Conservation (phyloP, 1,140 invertebrate genomes). For the Bombus soroeensis region DNA sequence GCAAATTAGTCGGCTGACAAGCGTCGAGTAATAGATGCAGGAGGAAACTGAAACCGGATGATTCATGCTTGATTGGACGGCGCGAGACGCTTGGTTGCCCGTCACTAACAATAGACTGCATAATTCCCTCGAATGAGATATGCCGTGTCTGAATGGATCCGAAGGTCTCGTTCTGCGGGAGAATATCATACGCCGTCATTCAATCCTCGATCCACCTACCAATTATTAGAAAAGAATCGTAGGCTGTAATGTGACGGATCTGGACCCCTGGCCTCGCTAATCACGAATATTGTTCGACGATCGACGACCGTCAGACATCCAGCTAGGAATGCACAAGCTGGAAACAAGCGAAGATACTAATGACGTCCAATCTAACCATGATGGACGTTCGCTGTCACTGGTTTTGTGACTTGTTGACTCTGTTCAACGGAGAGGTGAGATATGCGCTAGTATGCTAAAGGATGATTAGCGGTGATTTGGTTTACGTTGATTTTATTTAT, state of each 20-base stretch:
- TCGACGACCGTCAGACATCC: not conserved
- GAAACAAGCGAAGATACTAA: slow-evolving; percentile 4
- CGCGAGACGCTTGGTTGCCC: slow-evolving; percentile 67
- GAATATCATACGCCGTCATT: slow-evolving; percentile 24
- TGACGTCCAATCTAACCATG: not conserved
- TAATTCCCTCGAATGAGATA: slow-evolving; percentile 68
- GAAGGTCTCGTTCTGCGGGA: slow-evolving; percentile 46
- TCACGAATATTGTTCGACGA: slow-evolving; percentile 34
- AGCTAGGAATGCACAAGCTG: not conserved
- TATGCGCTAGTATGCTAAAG: not conserved
- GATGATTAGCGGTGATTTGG: not conserved
- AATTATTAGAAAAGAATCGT: slow-evolving; percentile 46
- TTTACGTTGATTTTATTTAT: not conserved
- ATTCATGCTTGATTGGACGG: slow-evolving; percentile 71
- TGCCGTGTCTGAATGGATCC: slow-evolving; percentile 55
- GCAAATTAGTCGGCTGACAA: slow-evolving; percentile 70
- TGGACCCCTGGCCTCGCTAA: slow-evolving; percentile 5
- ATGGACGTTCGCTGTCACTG: not conserved
- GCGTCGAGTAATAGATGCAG: slow-evolving; percentile 67
- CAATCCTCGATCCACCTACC: not conserved
- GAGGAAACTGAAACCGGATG: slow-evolving; percentile 71
- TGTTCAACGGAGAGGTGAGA: not conserved
- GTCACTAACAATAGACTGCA: slow-evolving; percentile 64
- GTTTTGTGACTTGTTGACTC: not conserved
- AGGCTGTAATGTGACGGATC: not conserved